A percentile compares a stretch with the other conserved stretches of the same genome.
These are phyloP conservation scores for Leucophenga maculata DNA, from an alignment of 2,888 invertebrate species.

Conservation along the genomic window DNA sequence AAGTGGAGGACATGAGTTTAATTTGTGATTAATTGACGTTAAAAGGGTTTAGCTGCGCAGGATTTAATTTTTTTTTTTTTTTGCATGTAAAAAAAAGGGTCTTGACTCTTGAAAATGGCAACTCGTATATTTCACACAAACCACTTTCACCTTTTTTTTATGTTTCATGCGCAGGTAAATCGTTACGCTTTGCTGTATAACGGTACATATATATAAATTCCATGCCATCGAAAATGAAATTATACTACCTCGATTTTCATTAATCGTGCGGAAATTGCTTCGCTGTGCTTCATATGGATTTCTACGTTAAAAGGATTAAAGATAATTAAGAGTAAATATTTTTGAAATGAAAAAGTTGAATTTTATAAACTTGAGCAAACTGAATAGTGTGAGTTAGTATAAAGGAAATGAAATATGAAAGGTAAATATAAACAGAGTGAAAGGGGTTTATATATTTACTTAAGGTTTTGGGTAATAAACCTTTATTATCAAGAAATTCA, in stretches of 20 bases:
- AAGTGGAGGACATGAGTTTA: slow-evolving; percentile 43
- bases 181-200: too few relatives aligned
- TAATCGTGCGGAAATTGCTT: slow-evolving; percentile 58
- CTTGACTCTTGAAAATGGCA: slow-evolving; percentile 18
- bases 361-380: not conserved
- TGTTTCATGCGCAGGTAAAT: not conserved
- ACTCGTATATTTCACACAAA: not conserved
- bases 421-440: not conserved
- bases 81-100: slow-evolving; percentile 20
- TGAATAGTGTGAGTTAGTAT: not conserved
- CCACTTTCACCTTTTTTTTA: slow-evolving; percentile 32
- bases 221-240: slow-evolving; percentile 19
- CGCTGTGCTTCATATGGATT: slow-evolving; percentile 20
- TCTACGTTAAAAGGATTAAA: slow-evolving; percentile 17
- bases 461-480: too few relatives aligned
- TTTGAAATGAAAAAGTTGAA: slow-evolving; percentile 15
- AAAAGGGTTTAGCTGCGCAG: slow-evolving; percentile 57
- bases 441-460: not conserved
- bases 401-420: not conserved
- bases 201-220: not conserved
- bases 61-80: not conserved
- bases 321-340: slow-evolving; percentile 24
- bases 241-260: slow-evolving; percentile 47
- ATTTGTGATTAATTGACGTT: slow-evolving; percentile 66
- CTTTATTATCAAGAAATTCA: too few relatives aligned